phyloP scores from a whole-genome alignment of 2,888 invertebrate species.

The Siphlonurus alternatus region DNA sequence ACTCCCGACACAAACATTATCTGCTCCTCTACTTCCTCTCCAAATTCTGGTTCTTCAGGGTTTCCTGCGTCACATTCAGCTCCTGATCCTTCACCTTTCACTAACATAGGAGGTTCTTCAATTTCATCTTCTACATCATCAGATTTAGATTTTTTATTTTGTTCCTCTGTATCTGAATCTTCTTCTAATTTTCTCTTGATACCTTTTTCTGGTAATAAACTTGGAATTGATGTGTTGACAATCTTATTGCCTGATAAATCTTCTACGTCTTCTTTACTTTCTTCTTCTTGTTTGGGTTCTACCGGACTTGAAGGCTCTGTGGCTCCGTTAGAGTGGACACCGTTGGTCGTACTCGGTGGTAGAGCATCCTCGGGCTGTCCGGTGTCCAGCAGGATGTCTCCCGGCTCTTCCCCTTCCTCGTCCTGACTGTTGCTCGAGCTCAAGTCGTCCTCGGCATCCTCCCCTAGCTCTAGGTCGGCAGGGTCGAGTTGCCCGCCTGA shows the following conservation, averaged over 20 bases:
- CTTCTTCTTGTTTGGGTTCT: constrained; percentile 17
- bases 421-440: constrained; percentile 20
- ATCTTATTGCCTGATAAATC: too few species aligned
- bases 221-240: background rate
- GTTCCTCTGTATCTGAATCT: background rate
- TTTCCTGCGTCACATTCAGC: constrained; percentile 46
- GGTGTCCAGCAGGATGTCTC: constrained; percentile 18
- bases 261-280: background rate
- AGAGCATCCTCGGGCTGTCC: constrained; percentile 3
- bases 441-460: constrained; percentile 21
- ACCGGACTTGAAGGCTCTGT: background rate
- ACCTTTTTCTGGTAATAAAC: background rate
- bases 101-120: constrained; percentile 52
- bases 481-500: background rate
- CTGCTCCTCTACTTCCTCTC: constrained; percentile 57
- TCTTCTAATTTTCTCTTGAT: background rate
- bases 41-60: constrained; percentile 31
- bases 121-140: constrained; percentile 43
- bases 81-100: constrained; percentile 52
- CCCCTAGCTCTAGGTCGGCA: constrained; percentile 14
- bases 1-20: constrained; percentile 50
- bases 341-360: constrained; percentile 3
- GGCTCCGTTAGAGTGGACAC: background rate
- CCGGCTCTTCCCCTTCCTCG: constrained; percentile 32
- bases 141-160: background rate